Conservation (phyloP, 2,797 vertebrate genomes). For the Sebastolobus altivelis region DNA sequence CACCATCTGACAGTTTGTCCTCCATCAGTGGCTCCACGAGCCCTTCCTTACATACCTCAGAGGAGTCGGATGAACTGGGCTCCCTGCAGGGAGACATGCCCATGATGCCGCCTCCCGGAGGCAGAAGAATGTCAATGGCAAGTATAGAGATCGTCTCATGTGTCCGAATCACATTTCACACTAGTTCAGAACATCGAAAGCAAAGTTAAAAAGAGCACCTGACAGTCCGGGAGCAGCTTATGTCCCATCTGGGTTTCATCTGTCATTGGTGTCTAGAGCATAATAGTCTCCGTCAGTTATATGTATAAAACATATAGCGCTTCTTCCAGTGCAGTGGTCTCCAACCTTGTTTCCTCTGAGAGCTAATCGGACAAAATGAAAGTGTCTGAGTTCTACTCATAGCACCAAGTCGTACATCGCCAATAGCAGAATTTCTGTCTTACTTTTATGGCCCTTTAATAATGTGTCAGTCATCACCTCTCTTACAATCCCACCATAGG, state of each 20-base stretch:
- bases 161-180: neutral
- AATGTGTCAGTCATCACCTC: no score
- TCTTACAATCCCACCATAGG: no score
- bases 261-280: neutral
- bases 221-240: neutral
- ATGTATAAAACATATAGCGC: neutral
- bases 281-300: neutral
- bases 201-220: neutral
- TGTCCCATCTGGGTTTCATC: neutral
- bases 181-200: neutral
- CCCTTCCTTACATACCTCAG: slow-evolving; percentile 82
- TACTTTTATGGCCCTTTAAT: no score
- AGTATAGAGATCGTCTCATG: slow-evolving; percentile 76
- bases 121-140: slow-evolving; percentile 92
- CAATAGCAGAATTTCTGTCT: no score
- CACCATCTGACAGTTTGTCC: slow-evolving; percentile 86
- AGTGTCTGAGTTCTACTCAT: no score
- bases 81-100: slow-evolving; percentile 82
- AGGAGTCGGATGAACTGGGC: slow-evolving; percentile 85
- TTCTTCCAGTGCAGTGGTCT: neutral
- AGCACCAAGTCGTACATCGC: no score
- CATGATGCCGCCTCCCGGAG: slow-evolving; percentile 82
- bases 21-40: slow-evolving; percentile 85
- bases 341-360: no score
- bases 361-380: no score